Conservation (phyloP, 2,797 vertebrate species). For the Avahi laniger region DNA sequence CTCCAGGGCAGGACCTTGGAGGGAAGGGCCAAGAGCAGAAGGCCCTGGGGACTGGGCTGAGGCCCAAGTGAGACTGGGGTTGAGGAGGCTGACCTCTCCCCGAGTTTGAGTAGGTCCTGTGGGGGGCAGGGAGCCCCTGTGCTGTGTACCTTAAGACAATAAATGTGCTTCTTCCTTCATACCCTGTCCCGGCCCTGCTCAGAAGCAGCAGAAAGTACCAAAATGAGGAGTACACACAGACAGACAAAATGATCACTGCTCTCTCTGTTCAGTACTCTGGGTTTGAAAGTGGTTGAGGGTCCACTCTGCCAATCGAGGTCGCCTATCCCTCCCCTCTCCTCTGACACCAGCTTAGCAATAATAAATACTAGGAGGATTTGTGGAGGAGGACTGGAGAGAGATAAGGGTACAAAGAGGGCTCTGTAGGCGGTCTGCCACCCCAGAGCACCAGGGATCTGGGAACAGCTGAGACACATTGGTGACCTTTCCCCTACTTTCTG, state of each 20-base stretch:
- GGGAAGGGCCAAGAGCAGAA: not conserved
- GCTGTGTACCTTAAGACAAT: conserved; percentile 49
- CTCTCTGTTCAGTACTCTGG: not conserved
- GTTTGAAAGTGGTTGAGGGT: not conserved
- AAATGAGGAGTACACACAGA: not conserved
- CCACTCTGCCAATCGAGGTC: not conserved
- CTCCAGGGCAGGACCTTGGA: conserved; percentile 69
- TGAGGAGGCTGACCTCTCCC: not conserved
- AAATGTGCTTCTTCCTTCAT: conserved; percentile 45
- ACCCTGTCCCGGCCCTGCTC: not conserved
- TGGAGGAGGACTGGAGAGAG: not conserved
- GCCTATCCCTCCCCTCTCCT: not conserved
- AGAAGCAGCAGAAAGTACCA: not conserved
- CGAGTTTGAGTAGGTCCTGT: not conserved
- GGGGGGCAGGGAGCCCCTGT: not conserved
- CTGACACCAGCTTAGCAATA: not conserved
- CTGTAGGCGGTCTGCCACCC: not conserved
- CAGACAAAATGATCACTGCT: not conserved
- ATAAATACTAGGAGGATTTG: not conserved
- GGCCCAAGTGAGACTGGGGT: not conserved
- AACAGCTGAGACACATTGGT: not conserved
- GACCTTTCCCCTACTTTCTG: conserved; percentile 72
- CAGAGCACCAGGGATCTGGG: not conserved
- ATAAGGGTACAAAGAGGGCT: not conserved
- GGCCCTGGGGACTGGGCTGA: not conserved